A percentile compares a stretch with the other conserved stretches of the same genome.
These are phyloP conservation scores for Lycia hirtaria DNA, from an alignment of 2,888 invertebrate genomes.

Conservation along the genomic window DNA sequence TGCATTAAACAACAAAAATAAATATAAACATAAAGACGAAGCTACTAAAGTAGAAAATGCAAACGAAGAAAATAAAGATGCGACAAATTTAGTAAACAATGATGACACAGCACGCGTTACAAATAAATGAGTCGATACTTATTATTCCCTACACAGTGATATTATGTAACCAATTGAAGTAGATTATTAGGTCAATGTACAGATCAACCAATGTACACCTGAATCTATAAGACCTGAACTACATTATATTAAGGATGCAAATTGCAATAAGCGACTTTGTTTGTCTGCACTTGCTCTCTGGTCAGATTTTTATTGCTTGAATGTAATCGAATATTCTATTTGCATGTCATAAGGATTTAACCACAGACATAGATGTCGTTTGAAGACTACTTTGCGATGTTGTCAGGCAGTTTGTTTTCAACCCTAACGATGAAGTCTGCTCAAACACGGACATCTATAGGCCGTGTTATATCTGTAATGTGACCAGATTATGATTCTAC, in stretches of 20 bases:
- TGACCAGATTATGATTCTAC: conserved; percentile 5
- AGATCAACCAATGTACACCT: conserved; percentile 15
- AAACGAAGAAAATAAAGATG: conserved; percentile 28
- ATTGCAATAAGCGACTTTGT: conserved; percentile 19
- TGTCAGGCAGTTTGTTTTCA: conserved; percentile 29
- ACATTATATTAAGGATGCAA: conserved; percentile 17
- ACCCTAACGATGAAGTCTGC: conserved; percentile 20
- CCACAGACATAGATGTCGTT: conserved; percentile 22
- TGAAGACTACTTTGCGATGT: conserved; percentile 29
- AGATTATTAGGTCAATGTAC: conserved; percentile 74
- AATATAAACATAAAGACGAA: conserved; percentile 29
- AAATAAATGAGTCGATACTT: conserved; percentile 60
- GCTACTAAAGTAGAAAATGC: conserved; percentile 30
- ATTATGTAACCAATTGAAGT: conserved; percentile 67
- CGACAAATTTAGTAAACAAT: conserved; percentile 55
- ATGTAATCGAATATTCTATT: conserved; percentile 36
- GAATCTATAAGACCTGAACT: conserved; percentile 5
- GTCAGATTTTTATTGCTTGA: conserved; percentile 33
- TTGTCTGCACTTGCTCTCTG: conserved; percentile 12
- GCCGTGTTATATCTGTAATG: conserved; percentile 19
- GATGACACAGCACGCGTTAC: conserved; percentile 60
- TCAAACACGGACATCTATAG: conserved; percentile 21
- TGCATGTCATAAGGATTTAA: conserved; percentile 31
- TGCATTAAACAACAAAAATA: neutral
- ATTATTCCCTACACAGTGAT: conserved; percentile 55